Base-by-base conservation (phyloP, 2,797 vertebrate genomes). In the Diplodus sargus region DNA sequence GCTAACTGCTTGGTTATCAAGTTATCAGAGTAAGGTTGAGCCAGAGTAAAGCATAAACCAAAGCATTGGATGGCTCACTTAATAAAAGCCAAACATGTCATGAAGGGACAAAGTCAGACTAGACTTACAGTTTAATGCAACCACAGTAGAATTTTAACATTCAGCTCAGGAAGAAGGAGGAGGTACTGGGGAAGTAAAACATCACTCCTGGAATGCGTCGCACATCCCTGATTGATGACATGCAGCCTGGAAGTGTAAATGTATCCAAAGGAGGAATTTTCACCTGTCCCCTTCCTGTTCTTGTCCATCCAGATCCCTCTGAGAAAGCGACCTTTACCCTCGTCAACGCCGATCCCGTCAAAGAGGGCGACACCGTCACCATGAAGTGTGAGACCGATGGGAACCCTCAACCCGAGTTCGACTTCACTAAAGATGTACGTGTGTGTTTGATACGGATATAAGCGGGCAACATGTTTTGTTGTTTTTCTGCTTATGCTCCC, bases 301-400 rank as follows among this genome's bases (percentile, higher is more conserved):
- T 53, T 74, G 67, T 85, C 71, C 58, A 6, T 73, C 85, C 68
- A 98, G 97, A 97, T 90, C 95, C 96, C 43, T 95, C 96, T 0
- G 96, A 97, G 83, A 89, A 87, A 0, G 93, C 95, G 1, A 89
- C 89, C 15, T 97, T 98, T 83, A 59, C 71, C 53, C 57, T 96
- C 6, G 20, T 84, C 69, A 94, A 91, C 70, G 4, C 58, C 0
- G 30, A 1, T 5, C 90, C 87, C 0, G 89, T 97, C n/a, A 97
- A 96, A 51, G 97, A 97, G 82, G 97, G 97, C 0, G 97, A 98
- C 23, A 64, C 74, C 0, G 94, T 98, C 8, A 87, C 77, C 43
- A 91, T 98, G 86, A 89, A 90, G 34, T 98, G 97, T 64, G 84
- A 85, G 67, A 96, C 95, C 0, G 97, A 98, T 0, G 97, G 97